Base-by-base conservation (phyloP, 2,113 vertebrate species). In the Sylvietta virens region DNA sequence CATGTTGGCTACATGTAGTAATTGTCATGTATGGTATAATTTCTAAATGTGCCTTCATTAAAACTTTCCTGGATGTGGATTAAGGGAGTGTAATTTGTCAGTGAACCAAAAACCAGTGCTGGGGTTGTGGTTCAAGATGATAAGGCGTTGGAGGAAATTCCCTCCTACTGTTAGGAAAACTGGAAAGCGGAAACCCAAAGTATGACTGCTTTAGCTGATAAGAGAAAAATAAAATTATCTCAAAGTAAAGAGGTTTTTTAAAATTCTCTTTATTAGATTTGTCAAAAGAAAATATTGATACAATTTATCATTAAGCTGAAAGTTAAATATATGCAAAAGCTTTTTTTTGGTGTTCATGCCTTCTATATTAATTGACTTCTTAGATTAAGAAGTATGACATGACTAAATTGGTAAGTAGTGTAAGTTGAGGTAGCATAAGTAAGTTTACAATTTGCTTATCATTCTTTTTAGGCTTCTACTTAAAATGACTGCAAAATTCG, bases 111-210 rank as follows among this genome's bases (percentile, higher is more conserved):
- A 97, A 93, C 81, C 69, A 78, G 51, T 50, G 11, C 35, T 92
- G 91, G 67, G 90, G 95, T 97, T 98, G 97, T 98, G 98, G 92
- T 95, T 98, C 95, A 95, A 94, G 90, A 95, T 98, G 98, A 98
- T 98, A 98, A 98, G 95, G 56, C 57, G 40, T 84, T 92, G 72
- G 85, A 98, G 98, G 98, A 98, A 98, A 98, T 98, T 97, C 97
- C 94, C 82, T 98, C 98, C 97, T 92, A 96, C 91, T 96, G 91
- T 96, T 96, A 95, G 76, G 88, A 77, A 98, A 98, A 95, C 94
- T 97, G 88, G 47, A 89, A 92, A 94, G 87, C 90, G 96, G 98
- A 98, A 98, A 98, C 82, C 16, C 69, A 64, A 81, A 96, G 84
- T 95, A 90, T 97, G 81, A 92, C 93, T 95, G 73, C 28, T 91